Evolutionary conservation across 35 echinoderm and acorn worm genomes (phyloP).

Genomic region (Anneissia japonica): DNA sequence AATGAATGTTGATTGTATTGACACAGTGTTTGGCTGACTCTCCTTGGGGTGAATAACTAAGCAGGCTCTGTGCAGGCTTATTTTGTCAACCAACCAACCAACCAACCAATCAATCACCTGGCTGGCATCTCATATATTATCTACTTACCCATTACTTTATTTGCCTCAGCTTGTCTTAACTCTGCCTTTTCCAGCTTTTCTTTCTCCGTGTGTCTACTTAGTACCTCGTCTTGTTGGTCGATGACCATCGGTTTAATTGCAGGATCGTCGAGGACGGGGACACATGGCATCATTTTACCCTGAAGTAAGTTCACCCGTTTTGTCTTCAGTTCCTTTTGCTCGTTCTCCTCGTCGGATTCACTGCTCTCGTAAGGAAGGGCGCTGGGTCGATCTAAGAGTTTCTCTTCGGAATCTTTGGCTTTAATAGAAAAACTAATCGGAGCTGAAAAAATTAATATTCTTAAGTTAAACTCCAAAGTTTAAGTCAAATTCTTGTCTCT

Average conservation of each 20-base stretch:
- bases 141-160: not conserved
- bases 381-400: conserved; percentile 57
- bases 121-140: not conserved
- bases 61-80: no score
- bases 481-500: no score
- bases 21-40: not conserved
- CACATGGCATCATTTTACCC: not conserved
- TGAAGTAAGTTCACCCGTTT: not conserved
- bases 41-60: no score
- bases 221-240: not conserved
- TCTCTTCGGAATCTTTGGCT: conserved; percentile 57
- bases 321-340: conserved; percentile 9
- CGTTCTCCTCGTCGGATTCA: conserved; percentile 68
- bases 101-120: no score
- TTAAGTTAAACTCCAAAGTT: no score
- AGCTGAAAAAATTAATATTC: conserved; percentile 30
- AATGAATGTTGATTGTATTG: not conserved
- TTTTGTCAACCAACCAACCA: no score
- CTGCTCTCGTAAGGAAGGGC: conserved; percentile 85
- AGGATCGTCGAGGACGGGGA: not conserved
- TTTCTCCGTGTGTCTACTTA: not conserved
- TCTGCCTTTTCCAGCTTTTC: no score
- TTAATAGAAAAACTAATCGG: conserved; percentile 96
- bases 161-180: not conserved
- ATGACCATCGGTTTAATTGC: not conserved